Percentiles rank a stretch among this genome's conserved stretches.
Conservation (phyloP, 2,113 vertebrate species). For the Cyphomyrus discorhynchus region DNA sequence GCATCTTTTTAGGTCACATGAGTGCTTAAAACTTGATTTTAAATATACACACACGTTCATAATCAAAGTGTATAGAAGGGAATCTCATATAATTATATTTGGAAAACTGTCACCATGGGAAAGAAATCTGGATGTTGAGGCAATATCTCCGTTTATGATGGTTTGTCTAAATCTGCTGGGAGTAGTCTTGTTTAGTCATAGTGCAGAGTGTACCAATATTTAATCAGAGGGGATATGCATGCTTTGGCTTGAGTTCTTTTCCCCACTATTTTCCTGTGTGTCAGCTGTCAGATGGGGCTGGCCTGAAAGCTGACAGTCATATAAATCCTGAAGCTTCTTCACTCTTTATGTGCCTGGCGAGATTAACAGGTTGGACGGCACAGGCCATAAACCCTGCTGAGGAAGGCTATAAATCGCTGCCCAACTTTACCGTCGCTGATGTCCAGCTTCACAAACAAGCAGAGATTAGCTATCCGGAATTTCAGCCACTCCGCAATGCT, state of each 20-base stretch:
- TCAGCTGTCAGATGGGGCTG: background rate
- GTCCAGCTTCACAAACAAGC: background rate
- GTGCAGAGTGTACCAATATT: background rate
- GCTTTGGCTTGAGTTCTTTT: background rate
- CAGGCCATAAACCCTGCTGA: background rate
- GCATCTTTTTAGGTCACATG: background rate
- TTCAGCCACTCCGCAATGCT: background rate
- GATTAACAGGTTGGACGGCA: background rate
- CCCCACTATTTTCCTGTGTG: background rate
- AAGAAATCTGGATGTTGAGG: background rate
- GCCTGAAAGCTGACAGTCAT: background rate
- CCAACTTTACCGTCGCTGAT: background rate
- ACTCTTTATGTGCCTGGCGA: background rate
- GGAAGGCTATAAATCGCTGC: background rate
- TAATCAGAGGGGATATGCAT: background rate
- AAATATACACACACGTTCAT: background rate
- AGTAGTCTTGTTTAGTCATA: background rate
- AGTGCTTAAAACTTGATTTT: background rate
- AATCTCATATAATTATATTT: background rate
- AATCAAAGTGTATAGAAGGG: background rate
- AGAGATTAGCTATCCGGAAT: background rate
- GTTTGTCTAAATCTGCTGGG: background rate
- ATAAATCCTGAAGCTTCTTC: background rate
- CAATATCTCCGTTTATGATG: background rate
- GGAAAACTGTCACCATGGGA: background rate